Base-by-base conservation (phyloP, 2,113 vertebrate genomes). In the Amphilophus citrinellus region DNA sequence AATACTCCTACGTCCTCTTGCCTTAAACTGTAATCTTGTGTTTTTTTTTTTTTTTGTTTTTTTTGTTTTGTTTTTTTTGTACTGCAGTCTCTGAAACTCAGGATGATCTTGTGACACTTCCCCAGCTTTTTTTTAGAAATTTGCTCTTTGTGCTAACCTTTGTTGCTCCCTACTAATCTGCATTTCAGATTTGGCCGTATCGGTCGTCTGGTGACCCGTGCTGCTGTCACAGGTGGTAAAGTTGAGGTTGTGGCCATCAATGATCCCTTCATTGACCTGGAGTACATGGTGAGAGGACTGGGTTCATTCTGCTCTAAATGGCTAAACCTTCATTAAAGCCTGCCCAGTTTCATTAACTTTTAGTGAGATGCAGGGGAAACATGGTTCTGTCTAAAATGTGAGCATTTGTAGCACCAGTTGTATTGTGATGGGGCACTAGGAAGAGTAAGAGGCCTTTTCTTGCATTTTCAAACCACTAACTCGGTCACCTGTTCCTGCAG, bases 221-320 rank as follows among this genome's bases (percentile, higher is more conserved):
- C 98, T 88, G 97, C 94, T 1, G 20, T 97, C 83, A 10, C 81
- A 95, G 93, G 90, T 0, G 44, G 66, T 11, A 97, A 98, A 62
- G 96, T 98, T 27, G 89, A 98, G 0, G 61, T 99, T 53, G 97
- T 98, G 1, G 98, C 98, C 59, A 99, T 99, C 95, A 99, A 99
- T 6, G 98, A 99, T 91, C 98, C 98, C 1, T 99, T 99, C 96
- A 99, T 99, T 76, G 97, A 99, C 89, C 96, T 99, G 94, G 96
- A 97, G 39, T 99, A 99, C 96, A 99, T 99, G 98, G 98, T 98
- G 84, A 96, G 96, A n/a, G 8, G 0, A 30, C 2, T 0, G 0
- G 24, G 2, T 53, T 71, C 18, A 27, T 53, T 71, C 44, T 32
- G 44, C 15, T 18, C 42, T 30, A 0, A 53, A 35, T 7, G 24